Conservation (phyloP, 2,113 vertebrate species). For the Mobula birostris region DNA sequence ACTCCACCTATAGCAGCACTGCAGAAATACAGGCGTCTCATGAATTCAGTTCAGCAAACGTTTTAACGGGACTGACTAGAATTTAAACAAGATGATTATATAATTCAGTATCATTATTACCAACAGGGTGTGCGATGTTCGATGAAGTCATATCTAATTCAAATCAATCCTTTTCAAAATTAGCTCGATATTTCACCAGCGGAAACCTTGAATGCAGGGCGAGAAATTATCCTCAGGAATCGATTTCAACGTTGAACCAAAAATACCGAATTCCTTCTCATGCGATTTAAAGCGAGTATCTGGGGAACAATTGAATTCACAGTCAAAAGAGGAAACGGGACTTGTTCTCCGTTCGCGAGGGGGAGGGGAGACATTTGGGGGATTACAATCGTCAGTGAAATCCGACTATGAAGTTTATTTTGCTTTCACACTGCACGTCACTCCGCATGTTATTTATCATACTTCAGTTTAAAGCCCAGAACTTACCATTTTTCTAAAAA, state of each 20-base stretch:
- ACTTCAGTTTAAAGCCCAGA: not conserved
- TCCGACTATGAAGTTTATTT: not conserved
- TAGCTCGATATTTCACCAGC: not conserved
- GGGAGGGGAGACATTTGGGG: not conserved
- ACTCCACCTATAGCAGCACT: not conserved
- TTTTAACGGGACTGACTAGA: not conserved
- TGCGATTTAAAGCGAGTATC: not conserved
- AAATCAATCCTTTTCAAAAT: not conserved
- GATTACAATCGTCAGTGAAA: not conserved
- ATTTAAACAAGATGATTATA: too few relatives aligned
- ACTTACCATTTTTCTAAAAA: not conserved
- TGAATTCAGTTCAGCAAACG: not conserved
- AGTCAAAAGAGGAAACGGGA: not conserved
- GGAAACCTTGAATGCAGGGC: not conserved
- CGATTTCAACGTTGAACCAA: not conserved
- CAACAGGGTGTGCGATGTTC: too few relatives aligned
- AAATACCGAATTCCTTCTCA: not conserved
- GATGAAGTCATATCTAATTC: not conserved
- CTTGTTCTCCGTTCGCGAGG: not conserved
- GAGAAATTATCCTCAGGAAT: not conserved
- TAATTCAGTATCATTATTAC: too few relatives aligned
- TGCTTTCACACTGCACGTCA: not conserved
- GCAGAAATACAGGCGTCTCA: not conserved
- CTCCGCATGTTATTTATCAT: not conserved
- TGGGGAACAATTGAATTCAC: not conserved